Percentiles rank a stretch among this genome's conserved stretches.
Evolutionary conservation across 2,797 vertebrate genomes (phyloP).

Genomic region (Enteromius mattozi): DNA sequence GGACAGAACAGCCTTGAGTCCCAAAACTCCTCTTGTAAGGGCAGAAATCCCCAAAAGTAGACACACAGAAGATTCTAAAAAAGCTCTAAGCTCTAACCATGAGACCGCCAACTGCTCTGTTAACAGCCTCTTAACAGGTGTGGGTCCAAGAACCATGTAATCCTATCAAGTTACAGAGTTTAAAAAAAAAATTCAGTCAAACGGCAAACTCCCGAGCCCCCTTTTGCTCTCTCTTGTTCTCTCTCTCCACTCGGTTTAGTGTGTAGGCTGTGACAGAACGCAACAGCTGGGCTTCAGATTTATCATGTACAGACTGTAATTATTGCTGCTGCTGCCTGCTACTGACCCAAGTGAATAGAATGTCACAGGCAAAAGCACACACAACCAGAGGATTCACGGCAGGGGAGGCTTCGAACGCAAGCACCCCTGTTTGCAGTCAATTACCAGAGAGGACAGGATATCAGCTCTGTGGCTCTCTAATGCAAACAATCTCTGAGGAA

Average conservation of each 20-base stretch:
- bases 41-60: slow-evolving; percentile 71
- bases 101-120: slow-evolving; percentile 82
- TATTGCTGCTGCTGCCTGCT: slow-evolving; percentile 86
- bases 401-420: slow-evolving; percentile 75
- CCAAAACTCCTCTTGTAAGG: slow-evolving; percentile 48
- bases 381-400: slow-evolving; percentile 58
- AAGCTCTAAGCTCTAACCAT: slow-evolving; percentile 71
- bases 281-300: slow-evolving; percentile 89
- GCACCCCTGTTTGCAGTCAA: slow-evolving; percentile 80
- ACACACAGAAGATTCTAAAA: slow-evolving; percentile 58
- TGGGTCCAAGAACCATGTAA: slow-evolving; percentile 81
- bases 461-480: slow-evolving; percentile 71
- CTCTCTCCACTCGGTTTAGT: slow-evolving; percentile 50
- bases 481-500: slow-evolving; percentile 72
- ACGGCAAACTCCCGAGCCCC: slow-evolving; percentile 73
- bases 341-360: slow-evolving; percentile 84
- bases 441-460: slow-evolving; percentile 76
- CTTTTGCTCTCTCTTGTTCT: slow-evolving; percentile 44
- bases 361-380: slow-evolving; percentile 77
- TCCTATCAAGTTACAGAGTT: slow-evolving; percentile 84
- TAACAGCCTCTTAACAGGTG: slow-evolving; percentile 88
- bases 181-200: slow-evolving; percentile 76
- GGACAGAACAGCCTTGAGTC: slow-evolving; percentile 22
- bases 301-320: slow-evolving; percentile 87
- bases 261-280: slow-evolving; percentile 78